Evolutionary conservation across 1,140 invertebrate genomes (phyloP).

Genomic region (Stegodyphus mimosarum): DNA sequence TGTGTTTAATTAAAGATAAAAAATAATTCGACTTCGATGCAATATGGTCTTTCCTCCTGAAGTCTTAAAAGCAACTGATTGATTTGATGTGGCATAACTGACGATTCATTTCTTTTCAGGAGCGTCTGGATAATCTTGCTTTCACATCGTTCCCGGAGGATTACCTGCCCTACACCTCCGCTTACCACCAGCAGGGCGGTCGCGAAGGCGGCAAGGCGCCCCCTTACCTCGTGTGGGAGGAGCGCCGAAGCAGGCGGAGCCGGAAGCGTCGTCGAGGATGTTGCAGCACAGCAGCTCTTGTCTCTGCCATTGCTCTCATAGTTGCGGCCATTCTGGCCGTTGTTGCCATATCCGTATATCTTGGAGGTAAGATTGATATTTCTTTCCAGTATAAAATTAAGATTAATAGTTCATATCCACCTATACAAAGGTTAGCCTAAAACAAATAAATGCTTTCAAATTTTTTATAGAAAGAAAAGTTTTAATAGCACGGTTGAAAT

Average conservation of each 20-base stretch:
- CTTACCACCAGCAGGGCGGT: constrained; percentile 1
- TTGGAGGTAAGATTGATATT: constrained; percentile 73
- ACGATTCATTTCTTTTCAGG: not conserved
- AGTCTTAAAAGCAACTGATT: too few species aligned
- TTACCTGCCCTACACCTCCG: constrained; percentile 61
- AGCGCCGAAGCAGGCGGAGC: not conserved
- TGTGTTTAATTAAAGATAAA: too few species aligned
- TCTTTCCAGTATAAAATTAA: too few species aligned
- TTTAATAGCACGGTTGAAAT: too few species aligned
- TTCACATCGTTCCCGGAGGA: constrained; percentile 61
- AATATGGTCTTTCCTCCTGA: too few species aligned
- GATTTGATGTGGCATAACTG: not conserved
- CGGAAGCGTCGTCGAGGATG: not conserved
- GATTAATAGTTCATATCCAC: too few species aligned
- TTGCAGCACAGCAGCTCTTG: constrained; percentile 21
- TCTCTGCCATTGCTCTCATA: constrained; percentile 74
- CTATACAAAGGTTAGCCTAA: too few species aligned
- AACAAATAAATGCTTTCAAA: too few species aligned
- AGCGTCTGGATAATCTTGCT: constrained; percentile 50
- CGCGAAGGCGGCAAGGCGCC: not conserved
- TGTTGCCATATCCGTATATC: constrained; percentile 80
- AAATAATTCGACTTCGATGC: too few species aligned
- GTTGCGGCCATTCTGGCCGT: constrained; percentile 79
- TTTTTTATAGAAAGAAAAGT: too few species aligned
- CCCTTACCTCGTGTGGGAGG: constrained; percentile 21